Conservation (phyloP, 2,888 invertebrate species). For the Gastrophysa polygoni region DNA sequence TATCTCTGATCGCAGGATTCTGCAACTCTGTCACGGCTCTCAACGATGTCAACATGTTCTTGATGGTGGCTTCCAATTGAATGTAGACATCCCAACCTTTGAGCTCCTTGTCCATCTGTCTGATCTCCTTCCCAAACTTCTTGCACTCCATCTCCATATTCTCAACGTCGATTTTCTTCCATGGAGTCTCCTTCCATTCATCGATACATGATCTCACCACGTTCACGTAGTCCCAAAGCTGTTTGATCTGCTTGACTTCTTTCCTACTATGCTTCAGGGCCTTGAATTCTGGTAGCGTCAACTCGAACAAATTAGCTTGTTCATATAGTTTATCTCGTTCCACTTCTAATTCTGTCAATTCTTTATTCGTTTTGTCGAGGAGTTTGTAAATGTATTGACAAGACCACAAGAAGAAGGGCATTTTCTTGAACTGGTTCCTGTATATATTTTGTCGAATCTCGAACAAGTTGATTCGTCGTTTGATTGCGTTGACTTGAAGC, state of each 20-base stretch:
- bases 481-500: slow-evolving; percentile 85
- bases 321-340: slow-evolving; percentile 70
- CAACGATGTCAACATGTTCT: slow-evolving; percentile 92
- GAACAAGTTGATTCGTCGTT: slow-evolving; percentile 80
- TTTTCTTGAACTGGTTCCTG: slow-evolving; percentile 72
- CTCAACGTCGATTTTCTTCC: slow-evolving; percentile 94
- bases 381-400: slow-evolving; percentile 72
- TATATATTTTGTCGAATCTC: slow-evolving; percentile 80
- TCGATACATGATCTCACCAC: slow-evolving; percentile 82
- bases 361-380: slow-evolving; percentile 72
- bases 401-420: slow-evolving; percentile 65
- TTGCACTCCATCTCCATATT: slow-evolving; percentile 93
- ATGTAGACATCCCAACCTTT: slow-evolving; percentile 79
- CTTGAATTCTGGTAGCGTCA: slow-evolving; percentile 82
- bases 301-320: slow-evolving; percentile 84
- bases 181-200: slow-evolving; percentile 92
- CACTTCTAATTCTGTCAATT: slow-evolving; percentile 71
- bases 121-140: slow-evolving; percentile 83
- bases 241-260: slow-evolving; percentile 78
- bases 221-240: slow-evolving; percentile 88
- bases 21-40: slow-evolving; percentile 92
- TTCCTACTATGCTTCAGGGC: slow-evolving; percentile 75
- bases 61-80: slow-evolving; percentile 80
- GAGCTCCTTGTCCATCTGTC: slow-evolving; percentile 81
- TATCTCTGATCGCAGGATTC: slow-evolving; percentile 90